These are phyloP conservation scores for Chlorocebus sabaeus DNA, from an alignment of 2,113 vertebrate species.

Conservation along the genomic window DNA sequence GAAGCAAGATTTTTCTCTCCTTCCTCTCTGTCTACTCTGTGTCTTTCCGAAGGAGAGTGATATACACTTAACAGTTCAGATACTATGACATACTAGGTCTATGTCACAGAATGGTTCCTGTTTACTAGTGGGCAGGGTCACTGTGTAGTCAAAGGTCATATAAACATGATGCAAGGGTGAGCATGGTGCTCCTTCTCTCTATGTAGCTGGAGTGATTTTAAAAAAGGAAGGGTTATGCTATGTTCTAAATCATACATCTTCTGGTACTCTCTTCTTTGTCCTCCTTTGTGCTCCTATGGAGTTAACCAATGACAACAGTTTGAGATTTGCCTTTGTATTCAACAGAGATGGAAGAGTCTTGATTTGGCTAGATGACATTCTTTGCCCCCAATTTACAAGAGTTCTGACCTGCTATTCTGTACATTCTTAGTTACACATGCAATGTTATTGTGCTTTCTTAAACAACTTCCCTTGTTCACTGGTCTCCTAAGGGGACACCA, in stretches of 20 bases:
- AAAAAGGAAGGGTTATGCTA: background rate
- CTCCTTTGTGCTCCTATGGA: background rate
- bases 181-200: background rate
- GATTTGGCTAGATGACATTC: background rate
- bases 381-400: background rate
- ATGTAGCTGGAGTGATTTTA: background rate
- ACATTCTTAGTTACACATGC: background rate
- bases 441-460: background rate
- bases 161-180: background rate
- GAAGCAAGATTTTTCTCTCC: background rate
- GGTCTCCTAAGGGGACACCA: background rate
- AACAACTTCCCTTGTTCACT: background rate
- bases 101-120: background rate
- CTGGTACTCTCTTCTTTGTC: background rate
- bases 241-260: background rate
- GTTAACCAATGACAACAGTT: background rate
- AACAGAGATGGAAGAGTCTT: background rate
- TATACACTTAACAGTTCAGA: background rate
- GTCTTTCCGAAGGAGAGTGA: background rate
- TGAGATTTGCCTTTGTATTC: background rate
- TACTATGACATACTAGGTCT: background rate
- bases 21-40: background rate
- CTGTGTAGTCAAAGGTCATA: background rate
- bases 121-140: background rate
- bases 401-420: background rate